These are phyloP conservation scores for Cataglyphis livida DNA, from an alignment of 2,888 invertebrate genomes.

Conservation along the genomic window DNA sequence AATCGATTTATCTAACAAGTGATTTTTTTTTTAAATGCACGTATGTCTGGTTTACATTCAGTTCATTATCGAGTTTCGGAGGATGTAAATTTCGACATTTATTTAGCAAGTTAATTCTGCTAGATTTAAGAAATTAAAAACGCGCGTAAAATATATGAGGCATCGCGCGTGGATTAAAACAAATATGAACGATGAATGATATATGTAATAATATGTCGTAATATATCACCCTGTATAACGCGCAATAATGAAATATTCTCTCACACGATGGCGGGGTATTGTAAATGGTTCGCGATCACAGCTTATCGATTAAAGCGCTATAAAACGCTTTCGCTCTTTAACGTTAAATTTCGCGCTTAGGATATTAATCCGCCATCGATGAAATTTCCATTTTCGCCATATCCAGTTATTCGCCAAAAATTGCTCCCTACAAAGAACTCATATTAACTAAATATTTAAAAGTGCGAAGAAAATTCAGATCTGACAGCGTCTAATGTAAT, in stretches of 20 bases:
- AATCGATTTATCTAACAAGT: not conserved
- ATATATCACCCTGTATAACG: conserved; percentile 47
- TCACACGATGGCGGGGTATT: conserved; percentile 17
- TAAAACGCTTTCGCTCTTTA: conserved; percentile 52
- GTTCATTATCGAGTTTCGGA: not conserved
- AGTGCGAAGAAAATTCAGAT: not conserved
- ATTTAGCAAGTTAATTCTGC: not conserved
- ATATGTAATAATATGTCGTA: conserved; percentile 44
- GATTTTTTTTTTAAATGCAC: not conserved
- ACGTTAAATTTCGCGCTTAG: conserved; percentile 45
- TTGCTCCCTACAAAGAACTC: conserved; percentile 14
- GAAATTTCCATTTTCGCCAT: conserved; percentile 29
- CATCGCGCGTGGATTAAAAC: conserved; percentile 17
- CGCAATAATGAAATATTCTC: conserved; percentile 48
- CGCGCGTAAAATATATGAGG: conserved; percentile 12
- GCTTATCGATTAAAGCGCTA: conserved; percentile 43
- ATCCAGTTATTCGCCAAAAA: conserved; percentile 28
- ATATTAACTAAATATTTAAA: not conserved
- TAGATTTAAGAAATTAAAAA: not conserved
- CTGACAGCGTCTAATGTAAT: not conserved
- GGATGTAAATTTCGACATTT: not conserved
- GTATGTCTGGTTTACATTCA: not conserved
- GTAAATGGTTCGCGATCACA: conserved; percentile 46
- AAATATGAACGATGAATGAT: conserved; percentile 50
- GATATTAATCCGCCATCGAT: conserved; percentile 46